Evolutionary conservation across 2,888 invertebrate genomes (phyloP), one percentile per base, ranked within the genome.

Genomic region (Torymus texanus): DNA sequence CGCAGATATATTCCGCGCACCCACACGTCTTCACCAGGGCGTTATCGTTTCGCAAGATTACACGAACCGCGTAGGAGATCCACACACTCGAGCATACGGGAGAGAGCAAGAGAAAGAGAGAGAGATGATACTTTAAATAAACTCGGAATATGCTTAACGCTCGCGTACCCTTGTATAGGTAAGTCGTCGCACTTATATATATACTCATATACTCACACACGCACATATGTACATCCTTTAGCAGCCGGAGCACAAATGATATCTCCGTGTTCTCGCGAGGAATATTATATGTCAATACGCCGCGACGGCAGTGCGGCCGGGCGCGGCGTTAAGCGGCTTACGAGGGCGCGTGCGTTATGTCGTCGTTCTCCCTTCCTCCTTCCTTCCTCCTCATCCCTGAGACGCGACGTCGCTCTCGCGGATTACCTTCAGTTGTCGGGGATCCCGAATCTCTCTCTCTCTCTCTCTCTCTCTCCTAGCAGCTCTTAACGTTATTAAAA

Each of bases 241-340:
- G 41, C 21, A 58, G 41, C 66, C 12, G 71, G 61, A 56, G 65
- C 81, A 75, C 84, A 81, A 84, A 83, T 85, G 84, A 82, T 82
- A 83, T 78, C 81, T 82, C 84, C 81, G 79, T 82, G 83, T 83
- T 84, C 83, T 79, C 81, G 82, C 79, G 81, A 82, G 81, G 85
- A 85, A 87, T 87, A 87, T 86, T 85, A 84, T 85, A 84, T 85
- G 87, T 87, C 87, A 87, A 87, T 86, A 85, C 84, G 70, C 41
- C 41, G 41, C 41, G 8, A 8, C 10, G 41, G 41, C 41, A 8
- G 41, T 41, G 41, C 41, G 41, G 21, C 21, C 41, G 8, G 41
- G 5, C 41, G 12, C 81, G 75, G 61, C 80, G 82, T 81, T 86
- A 86, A 87, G 86, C 87, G 83, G 86, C 87, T 87, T 87, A 85